Base-by-base conservation (phyloP, 1,140 invertebrate genomes). In the Apolygus lucorum region DNA sequence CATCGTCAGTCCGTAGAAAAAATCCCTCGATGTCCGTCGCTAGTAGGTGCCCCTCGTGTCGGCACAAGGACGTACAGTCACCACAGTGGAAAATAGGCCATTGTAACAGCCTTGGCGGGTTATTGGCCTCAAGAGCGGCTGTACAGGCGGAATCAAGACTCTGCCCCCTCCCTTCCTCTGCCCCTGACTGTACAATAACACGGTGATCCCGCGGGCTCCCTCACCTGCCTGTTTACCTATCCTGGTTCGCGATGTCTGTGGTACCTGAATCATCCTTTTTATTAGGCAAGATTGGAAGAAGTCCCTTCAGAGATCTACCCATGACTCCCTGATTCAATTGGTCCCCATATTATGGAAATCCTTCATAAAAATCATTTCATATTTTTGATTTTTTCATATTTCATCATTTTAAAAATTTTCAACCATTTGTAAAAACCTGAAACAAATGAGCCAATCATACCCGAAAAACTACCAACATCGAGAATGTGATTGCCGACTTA, bases 91-190 rank as follows among this genome's bases (percentile, higher is more conserved):
- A 59, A 59, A 59, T 59, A 59, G 54, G 54, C 54, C 54, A 59
- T 59, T 59, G 54, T 59, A 59, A 59, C 54, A 59, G 22, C 54
- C 54, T 59, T 59, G 54, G 54, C 54, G 54, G 54, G 54, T 59
- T 59, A 59, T 59, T 59, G 54, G 54, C 54, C 54, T 59, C 54
- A 59, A 59, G 54, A 59, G 54, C 54, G 22, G 54, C 22, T 59
- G 54, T 59, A 59, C 54, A 59, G 54, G 8, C 22, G 11, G 54
- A 59, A 21, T 59, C 54, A 59, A 59, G 54, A 59, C 54, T 59
- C 54, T 14, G 54, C 4, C 22, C n/a, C n/a, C 8, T 24, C 54
- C 54, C 54, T 59, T 21, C 8, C 4, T 13, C 59, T 27, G 26
- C 26, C 27, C 26, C n/a, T 63, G 24, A 65, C 26, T 42, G 34